Evolutionary conservation across 2,113 vertebrate species (phyloP).

Genomic region (Dasyurus viverrinus): DNA sequence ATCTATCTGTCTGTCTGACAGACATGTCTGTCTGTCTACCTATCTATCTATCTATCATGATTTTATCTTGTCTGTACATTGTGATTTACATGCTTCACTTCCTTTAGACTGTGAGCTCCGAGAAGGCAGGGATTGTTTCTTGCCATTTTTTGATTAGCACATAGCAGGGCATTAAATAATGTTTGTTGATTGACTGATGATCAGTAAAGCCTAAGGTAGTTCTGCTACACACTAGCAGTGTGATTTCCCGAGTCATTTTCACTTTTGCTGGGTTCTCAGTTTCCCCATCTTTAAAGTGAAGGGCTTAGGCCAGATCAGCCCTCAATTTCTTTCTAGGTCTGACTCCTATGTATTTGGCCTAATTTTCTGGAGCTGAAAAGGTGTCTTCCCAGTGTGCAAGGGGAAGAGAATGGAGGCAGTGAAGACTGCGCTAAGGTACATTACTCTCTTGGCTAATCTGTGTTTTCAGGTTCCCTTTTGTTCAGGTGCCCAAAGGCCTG

Average conservation of each 20-base stretch:
- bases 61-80: not conserved
- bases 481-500: not conserved
- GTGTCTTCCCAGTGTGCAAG: not conserved
- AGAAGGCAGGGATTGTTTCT: not conserved
- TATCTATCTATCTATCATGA: too few relatives aligned
- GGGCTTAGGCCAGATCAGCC: not conserved
- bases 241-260: not conserved
- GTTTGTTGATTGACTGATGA: not conserved
- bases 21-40: too few relatives aligned
- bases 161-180: not conserved
- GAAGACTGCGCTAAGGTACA: conserved; percentile 13
- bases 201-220: not conserved
- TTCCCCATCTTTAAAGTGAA: not conserved
- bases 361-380: not conserved
- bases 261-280: not conserved
- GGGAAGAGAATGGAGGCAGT: not conserved
- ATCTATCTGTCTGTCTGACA: too few relatives aligned
- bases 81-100: not conserved
- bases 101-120: not conserved
- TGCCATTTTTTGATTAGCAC: not conserved
- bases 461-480: conserved; percentile 47
- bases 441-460: conserved; percentile 12
- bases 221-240: not conserved
- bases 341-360: not conserved
- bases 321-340: not conserved